Base-by-base conservation (phyloP, 2,888 invertebrate genomes). In the Melanargia galathea region DNA sequence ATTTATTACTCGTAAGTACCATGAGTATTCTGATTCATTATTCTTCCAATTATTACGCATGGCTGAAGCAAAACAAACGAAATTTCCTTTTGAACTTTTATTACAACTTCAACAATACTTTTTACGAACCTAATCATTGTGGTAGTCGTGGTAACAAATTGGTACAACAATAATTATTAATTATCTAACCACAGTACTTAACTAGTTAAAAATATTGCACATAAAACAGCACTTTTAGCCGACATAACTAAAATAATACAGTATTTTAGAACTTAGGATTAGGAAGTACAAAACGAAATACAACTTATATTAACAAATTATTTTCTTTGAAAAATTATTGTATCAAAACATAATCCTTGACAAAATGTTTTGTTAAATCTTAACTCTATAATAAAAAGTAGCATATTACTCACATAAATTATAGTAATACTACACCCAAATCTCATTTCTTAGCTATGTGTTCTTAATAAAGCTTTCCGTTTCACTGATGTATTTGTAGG, bases 141-240 rank as follows among this genome's bases (percentile, higher is more conserved):
- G 18, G 1, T 16, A 16, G 18, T 43, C 18, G 2, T 43, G 43
- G 45, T 46, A 46, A 46, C 45, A 46, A 46, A 46, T 43, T 6
- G 43, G 18, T 22, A 11, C 45, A 46, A 11, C 11, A 30, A 30
- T 30, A 30, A 30, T 8, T 30, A n/a, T n/a, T n/a, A 43, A 43
- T 43, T 4, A 8, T 13, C 2, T 45, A 13, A 11, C 20, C 3
- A 20, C 45, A 20, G 18, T 52, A 30, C 49, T 7, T 46, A 56
- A 57, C 45, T 57, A 45, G n/a, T 20, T 63, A 63, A 77, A 78
- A 76, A 80, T 86, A 86, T 86, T 86, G 85, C 85, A 86, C 85
- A 74, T 74, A 64, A 75, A 73, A 75, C 76, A 79, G 77, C 77
- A 76, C 71, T 63, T 65, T 66, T 48, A 64, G 63, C 62, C 65